Conservation (phyloP, 2,113 vertebrate species). For the Progne subis region DNA sequence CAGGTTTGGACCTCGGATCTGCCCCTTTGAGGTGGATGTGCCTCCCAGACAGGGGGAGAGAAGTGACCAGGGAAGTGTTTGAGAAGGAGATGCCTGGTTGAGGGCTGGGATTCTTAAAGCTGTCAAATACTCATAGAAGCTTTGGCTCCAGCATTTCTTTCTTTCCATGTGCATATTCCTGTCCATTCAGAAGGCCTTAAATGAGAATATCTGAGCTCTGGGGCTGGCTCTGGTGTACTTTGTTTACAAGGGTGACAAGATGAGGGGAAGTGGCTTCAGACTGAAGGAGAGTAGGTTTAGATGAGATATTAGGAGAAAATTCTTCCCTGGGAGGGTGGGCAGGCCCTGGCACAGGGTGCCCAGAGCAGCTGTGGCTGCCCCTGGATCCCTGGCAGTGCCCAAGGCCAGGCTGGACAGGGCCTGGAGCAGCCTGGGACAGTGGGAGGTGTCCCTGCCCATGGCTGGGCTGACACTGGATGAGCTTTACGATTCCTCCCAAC, state of each 20-base stretch:
- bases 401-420: background rate
- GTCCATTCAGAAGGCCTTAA: background rate
- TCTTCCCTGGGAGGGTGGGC: background rate
- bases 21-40: fast-evolving
- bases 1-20: background rate
- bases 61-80: background rate
- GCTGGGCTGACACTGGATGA: fast-evolving
- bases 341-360: no score
- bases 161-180: background rate
- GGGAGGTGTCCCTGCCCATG: background rate
- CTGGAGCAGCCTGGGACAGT: background rate
- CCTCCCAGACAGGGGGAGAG: background rate
- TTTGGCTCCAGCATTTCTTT: background rate
- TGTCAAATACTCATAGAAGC: background rate
- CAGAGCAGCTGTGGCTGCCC: background rate
- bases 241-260: background rate
- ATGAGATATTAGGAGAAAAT: no score
- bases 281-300: background rate
- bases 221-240: background rate
- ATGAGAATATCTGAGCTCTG: background rate
- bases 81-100: background rate
- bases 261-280: background rate
- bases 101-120: background rate
- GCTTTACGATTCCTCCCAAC: background rate
- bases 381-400: background rate